Evolutionary conservation across 2,113 vertebrate species (phyloP), one percentile per base, ranked within the genome.

Genomic region (Picathartes gymnocephalus): DNA sequence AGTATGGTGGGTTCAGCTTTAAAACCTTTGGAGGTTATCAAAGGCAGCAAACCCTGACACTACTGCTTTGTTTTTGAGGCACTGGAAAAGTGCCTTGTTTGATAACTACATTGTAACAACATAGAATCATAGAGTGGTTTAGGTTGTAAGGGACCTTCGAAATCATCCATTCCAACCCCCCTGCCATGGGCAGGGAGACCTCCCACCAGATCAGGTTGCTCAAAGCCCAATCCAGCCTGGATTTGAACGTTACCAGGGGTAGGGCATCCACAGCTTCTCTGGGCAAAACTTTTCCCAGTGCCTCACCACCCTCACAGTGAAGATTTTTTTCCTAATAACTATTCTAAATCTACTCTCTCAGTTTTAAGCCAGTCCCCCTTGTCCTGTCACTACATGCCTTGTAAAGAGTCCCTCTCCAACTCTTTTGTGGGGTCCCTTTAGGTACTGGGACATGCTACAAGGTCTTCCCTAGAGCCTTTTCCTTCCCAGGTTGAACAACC

Each of bases 161-260:
- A 65, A 40, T 53, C 19, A 53, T 81, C 39, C 7, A 2, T 39
- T 74, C 20, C 40, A 47, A 15, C 7, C 4, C 10, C 6, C 2
- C 33, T 66, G 39, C 58, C 12, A 11, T 23, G 18, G 27, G 7
- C 27, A 81, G 23, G 15, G 15, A 23, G 19, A 24, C 50, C 10
- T 57, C 24, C 35, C 30, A 17, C 20, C 20, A 20, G 42, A 48
- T 48, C 28, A 40, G 11, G 13, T 39, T 68, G 45, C n/a, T 68
- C 23, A 81, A 33, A 81, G n/a, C 28, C 15, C 11, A 51, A 0
- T 30, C n/a, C 24, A 47, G 0, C 13, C n/a, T 61, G n/a, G 1
- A 25, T 81, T 27, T 61, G 30, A 47, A 19, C 13, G 22, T 17
- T 68, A 53, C 11, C 4, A 35, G n/a, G 47, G 8, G 27, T 22